These are phyloP conservation scores for Bombylius discolor DNA, from an alignment of 2,888 invertebrate genomes.

Conservation along the genomic window DNA sequence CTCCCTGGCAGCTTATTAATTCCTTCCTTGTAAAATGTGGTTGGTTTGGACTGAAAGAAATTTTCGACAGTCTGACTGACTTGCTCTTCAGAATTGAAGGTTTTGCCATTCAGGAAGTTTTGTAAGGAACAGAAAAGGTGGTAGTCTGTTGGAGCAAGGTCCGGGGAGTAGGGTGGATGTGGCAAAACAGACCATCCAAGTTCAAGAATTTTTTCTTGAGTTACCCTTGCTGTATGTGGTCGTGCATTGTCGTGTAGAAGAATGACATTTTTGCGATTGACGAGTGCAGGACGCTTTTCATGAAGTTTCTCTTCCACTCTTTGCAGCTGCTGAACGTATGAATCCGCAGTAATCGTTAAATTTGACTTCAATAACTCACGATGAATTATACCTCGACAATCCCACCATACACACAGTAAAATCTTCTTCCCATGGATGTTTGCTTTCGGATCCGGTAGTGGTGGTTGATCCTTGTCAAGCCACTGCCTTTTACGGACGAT, in stretches of 20 bases:
- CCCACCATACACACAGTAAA: neutral
- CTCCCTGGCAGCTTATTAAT: neutral
- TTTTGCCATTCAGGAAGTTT: neutral
- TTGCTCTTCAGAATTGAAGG: neutral
- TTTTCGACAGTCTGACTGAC: neutral
- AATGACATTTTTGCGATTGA: neutral
- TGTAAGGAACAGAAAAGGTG: neutral
- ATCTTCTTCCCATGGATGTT: neutral
- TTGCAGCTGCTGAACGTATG: neutral
- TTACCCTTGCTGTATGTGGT: neutral
- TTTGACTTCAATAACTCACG: neutral
- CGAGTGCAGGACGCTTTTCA: neutral
- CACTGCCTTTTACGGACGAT: too few species aligned
- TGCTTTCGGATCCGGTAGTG: neutral
- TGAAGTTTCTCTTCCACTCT: neutral
- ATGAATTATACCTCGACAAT: neutral
- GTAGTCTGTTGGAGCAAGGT: neutral
- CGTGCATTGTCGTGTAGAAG: neutral
- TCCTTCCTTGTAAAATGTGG: neutral
- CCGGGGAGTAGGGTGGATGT: neutral
- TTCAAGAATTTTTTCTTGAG: neutral
- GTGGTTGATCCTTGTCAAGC: neutral
- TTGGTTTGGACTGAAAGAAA: neutral
- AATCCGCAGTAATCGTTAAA: neutral
- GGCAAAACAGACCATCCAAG: neutral